Base-by-base conservation (phyloP, 2,888 invertebrate genomes). In the Andricus curvator region DNA sequence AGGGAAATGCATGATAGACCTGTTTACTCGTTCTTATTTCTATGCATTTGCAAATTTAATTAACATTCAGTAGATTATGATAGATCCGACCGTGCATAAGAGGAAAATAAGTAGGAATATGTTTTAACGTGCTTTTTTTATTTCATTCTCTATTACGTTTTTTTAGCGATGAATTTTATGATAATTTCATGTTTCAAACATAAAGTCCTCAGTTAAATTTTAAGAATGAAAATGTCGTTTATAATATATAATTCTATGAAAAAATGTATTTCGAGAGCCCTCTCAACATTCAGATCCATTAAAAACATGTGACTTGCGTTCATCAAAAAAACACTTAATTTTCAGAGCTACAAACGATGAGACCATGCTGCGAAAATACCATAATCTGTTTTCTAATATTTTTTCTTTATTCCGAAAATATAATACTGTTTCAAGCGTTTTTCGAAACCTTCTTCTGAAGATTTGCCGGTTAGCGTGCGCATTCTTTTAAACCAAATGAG, bases 1-100 rank as follows among this genome's bases (percentile, higher is more conserved):
- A 87, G 87, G 85, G 86, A 88, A 84, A 88, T 88, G 90, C 90
- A 90, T 90, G 90, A 88, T 80, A 87, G 81, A 86, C 81, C 79
- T 88, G 85, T 87, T 84, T 84, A 86, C 79, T 87, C 86, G 86
- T 86, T 84, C 80, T 84, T 83, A 81, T 82, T 80, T 81, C 81
- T 80, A 81, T 70, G 82, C 82, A 78, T 81, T 78, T 67, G 81
- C 76, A 62, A 62, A 62, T 5, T 74, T 20, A 2, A 74, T 56
- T 56, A 74, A 74, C 56, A 74, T 74, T 70, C 11, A 48, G 74
- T 74, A 74, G 74, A 56, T 56, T 74, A 29, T 74, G 56, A 74
- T 74, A 74, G 74, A 74, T 33, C 20, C 6, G 56, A 56, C n/a
- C 74, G 51, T 56, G 56, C 33, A 56, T 56, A 51, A 56, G 2